A percentile compares a stretch with the other conserved stretches of the same genome.
These are phyloP conservation scores for Trachymyrmex cornetzi DNA, from an alignment of 1,140 invertebrate genomes.

Conservation along the genomic window DNA sequence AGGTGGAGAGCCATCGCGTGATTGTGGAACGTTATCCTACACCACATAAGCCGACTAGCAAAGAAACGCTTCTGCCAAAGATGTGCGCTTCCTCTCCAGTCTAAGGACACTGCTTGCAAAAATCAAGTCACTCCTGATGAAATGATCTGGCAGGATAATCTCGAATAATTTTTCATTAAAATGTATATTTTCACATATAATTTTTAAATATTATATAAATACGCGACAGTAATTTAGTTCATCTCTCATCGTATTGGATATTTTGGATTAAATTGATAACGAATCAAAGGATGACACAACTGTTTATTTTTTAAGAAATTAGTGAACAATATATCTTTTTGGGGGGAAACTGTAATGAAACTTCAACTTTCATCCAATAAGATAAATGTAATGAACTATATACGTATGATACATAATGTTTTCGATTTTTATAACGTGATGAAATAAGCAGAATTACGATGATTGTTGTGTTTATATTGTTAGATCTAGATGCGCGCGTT, in stretches of 20 bases:
- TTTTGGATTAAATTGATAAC: slow-evolving; percentile 8
- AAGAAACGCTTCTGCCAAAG: slow-evolving; percentile 78
- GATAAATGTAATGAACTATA: neutral
- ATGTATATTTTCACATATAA: slow-evolving; percentile 68
- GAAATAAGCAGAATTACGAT: neutral
- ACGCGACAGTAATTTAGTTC: slow-evolving; percentile 60
- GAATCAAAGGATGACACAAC: neutral
- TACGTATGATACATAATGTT: neutral
- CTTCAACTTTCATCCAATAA: neutral
- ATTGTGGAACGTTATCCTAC: slow-evolving; percentile 83
- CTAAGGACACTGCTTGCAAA: slow-evolving; percentile 32
- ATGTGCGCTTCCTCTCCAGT: slow-evolving; percentile 52
- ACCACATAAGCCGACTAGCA: slow-evolving; percentile 72
- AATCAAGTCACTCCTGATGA: slow-evolving; percentile 55
- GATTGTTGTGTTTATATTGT: neutral
- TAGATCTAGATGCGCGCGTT: neutral
- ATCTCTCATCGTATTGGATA: slow-evolving; percentile 36
- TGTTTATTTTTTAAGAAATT: neutral
- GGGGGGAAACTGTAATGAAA: neutral
- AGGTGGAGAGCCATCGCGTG: slow-evolving; percentile 82
- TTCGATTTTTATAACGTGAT: neutral
- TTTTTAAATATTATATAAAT: slow-evolving; percentile 45
- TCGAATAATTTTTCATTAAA: slow-evolving; percentile 70
- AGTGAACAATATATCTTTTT: neutral
- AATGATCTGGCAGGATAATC: slow-evolving; percentile 42